Base-by-base conservation (phyloP, 2,797 vertebrate species). In the Mormyrops boulengeri region DNA sequence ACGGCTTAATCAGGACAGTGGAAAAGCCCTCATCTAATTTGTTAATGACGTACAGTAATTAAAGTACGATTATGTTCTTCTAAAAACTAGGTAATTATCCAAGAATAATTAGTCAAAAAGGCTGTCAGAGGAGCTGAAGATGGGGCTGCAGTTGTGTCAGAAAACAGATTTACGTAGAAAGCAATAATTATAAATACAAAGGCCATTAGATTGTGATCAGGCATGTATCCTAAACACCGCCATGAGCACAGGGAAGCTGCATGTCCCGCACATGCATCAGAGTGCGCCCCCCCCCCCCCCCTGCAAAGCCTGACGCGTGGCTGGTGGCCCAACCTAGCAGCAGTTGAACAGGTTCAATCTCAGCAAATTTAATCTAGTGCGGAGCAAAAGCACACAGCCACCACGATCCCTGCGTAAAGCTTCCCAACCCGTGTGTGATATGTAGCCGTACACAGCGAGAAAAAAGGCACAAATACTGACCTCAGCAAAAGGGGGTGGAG, bases 11-110 rank as follows among this genome's bases (percentile, higher is more conserved):
- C 26, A 12, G 49, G 26, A 88, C 7, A 19, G 30, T 53, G 19
- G 69, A 12, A 73, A 69, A 55, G 77, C 12, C 17, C 88, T 44
- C 80, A 8, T 9, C 19, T n/a, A 89, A 82, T 89, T 19, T 82
- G 34, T 55, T 41, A 55, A 55, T 5, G 38, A 60, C 82, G 66
- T 88, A 62, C 30, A 4, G 55, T 62, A 88, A 47, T 62, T 88
- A 88, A 88, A 17, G n/a, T 88, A 62, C 19, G 0, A 73, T 88
- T 34, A 34, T 88, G 44, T 73, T 88, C 57, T 47, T 88, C 34
- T 69, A 88, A 49, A 62, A 88, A 47, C 38, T 73, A 88, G 57
- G 19, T 50, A 88, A 88, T 88, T 66, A 69, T 62, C 38, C 49
- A 41, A 52, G 49, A 17, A 34, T 57, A 82, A 44, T 89, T 52